phyloP scores from a whole-genome alignment of 2,113 vertebrate genomes.

The Pao palembangensis region DNA sequence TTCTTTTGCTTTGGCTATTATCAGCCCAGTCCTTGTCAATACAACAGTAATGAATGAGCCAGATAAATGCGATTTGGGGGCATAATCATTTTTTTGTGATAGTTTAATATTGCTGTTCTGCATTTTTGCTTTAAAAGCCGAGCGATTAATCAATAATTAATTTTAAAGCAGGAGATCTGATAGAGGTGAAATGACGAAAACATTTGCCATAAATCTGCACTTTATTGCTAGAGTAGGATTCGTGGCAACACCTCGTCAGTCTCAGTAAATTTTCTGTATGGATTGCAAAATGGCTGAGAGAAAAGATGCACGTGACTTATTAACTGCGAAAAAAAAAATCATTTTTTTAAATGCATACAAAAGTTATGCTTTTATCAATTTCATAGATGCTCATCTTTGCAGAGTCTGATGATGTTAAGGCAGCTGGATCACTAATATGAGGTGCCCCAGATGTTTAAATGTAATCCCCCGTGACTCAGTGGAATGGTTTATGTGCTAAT shows the following conservation, averaged over 20 bases:
- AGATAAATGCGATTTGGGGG: constrained; percentile 74
- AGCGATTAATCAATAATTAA: constrained; percentile 86
- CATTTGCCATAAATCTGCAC: constrained; percentile 78
- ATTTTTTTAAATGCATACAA: constrained; percentile 50
- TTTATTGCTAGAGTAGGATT: constrained; percentile 69
- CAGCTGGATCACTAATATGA: constrained; percentile 27
- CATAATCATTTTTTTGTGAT: constrained; percentile 75
- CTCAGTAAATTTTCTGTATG: constrained; percentile 65
- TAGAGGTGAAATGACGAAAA: constrained; percentile 75
- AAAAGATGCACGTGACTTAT: constrained; percentile 59
- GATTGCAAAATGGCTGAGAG: constrained; percentile 56
- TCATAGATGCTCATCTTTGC: constrained; percentile 33
- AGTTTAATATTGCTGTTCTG: constrained; percentile 79
- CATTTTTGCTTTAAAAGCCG: constrained; percentile 80
- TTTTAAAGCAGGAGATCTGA: constrained; percentile 76
- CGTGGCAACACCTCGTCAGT: constrained; percentile 56
- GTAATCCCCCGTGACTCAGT: constrained; percentile 22
- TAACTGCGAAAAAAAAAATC: constrained; percentile 41
- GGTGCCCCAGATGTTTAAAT: constrained; percentile 3
- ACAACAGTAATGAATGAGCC: constrained; percentile 76
- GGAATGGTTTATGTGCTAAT: neutral
- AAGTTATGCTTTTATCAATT: constrained; percentile 69
- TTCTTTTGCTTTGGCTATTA: constrained; percentile 76
- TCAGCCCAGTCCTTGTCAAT: constrained; percentile 76
- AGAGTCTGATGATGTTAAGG: constrained; percentile 28